A percentile compares a stretch with the other conserved stretches of the same genome.
Evolutionary conservation across 2,113 vertebrate species (phyloP).

Genomic region (Emberiza fucata): DNA sequence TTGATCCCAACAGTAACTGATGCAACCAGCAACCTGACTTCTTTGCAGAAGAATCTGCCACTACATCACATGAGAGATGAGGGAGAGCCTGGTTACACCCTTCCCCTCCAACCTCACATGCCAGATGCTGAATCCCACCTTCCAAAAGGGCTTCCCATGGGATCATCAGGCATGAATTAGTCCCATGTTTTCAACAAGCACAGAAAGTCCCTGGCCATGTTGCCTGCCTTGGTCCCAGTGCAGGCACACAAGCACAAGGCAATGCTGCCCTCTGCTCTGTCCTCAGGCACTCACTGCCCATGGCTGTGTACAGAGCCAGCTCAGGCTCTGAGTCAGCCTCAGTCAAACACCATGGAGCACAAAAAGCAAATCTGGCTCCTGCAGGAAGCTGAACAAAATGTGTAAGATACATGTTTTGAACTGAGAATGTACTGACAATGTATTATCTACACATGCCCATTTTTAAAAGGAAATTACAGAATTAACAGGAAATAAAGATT

Average conservation of each 20-base stretch:
- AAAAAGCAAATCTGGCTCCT: not conserved
- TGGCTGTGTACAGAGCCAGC: not conserved
- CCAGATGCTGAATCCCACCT: not conserved
- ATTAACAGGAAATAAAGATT: slow-evolving; percentile 22
- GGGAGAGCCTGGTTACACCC: not conserved
- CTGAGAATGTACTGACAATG: not conserved
- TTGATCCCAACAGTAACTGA: not conserved
- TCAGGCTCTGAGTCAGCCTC: not conserved
- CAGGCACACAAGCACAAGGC: not conserved
- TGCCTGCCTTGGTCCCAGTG: not conserved
- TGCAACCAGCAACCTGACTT: not conserved
- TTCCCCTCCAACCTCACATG: not conserved
- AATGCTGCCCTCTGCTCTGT: not conserved
- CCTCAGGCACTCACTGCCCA: not conserved
- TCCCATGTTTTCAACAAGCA: not conserved
- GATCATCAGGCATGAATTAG: not conserved
- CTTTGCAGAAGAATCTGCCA: not conserved
- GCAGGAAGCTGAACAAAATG: not conserved
- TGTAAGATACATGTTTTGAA: not conserved
- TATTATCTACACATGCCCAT: not conserved
- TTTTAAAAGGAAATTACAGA: not conserved
- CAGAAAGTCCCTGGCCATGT: not conserved
- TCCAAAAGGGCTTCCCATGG: not conserved
- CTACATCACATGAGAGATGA: not conserved
- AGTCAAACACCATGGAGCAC: not conserved